Percentiles rank a stretch among this genome's conserved stretches.
Evolutionary conservation across 2,888 invertebrate genomes (phyloP).

Genomic region (Euproctis similis): DNA sequence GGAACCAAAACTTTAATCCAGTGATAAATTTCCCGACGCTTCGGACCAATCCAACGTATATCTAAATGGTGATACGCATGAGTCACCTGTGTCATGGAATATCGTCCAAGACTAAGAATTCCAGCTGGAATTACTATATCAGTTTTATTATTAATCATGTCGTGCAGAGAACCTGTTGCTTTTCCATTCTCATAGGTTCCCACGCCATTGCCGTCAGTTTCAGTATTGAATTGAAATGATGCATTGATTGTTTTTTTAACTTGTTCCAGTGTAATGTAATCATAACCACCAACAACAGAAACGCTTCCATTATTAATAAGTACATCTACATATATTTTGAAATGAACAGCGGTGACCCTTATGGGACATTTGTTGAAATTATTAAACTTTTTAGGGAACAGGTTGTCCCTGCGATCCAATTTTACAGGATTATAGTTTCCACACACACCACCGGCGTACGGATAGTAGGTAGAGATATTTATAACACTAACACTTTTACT

Average conservation of each 20-base stretch:
- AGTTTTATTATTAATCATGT: constrained; percentile 29
- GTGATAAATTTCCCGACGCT: constrained; percentile 29
- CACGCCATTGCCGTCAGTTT: constrained; percentile 9
- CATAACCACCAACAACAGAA: constrained; percentile 29
- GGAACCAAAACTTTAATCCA: constrained; percentile 41
- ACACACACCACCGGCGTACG: constrained; percentile 35
- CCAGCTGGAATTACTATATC: constrained; percentile 37
- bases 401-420: constrained; percentile 17
- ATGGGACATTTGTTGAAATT: constrained; percentile 46
- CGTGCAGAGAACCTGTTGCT: constrained; percentile 28
- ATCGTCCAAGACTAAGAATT: constrained; percentile 26
- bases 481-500: constrained; percentile 18
- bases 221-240: constrained; percentile 15
- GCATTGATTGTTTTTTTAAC: constrained; percentile 34
- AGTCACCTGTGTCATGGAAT: constrained; percentile 28
- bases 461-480: constrained; percentile 36
- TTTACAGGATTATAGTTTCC: constrained; percentile 29
- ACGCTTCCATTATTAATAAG: constrained; percentile 23
- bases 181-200: constrained; percentile 29
- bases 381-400: constrained; percentile 38
- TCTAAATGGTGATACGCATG: constrained; percentile 25
- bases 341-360: constrained; percentile 23
- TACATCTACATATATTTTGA: constrained; percentile 26
- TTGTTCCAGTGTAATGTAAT: constrained; percentile 28
- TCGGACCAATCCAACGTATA: constrained; percentile 40